Evolutionary conservation across 2,888 invertebrate species (phyloP).

Genomic region (Dichetophora obliterata): DNA sequence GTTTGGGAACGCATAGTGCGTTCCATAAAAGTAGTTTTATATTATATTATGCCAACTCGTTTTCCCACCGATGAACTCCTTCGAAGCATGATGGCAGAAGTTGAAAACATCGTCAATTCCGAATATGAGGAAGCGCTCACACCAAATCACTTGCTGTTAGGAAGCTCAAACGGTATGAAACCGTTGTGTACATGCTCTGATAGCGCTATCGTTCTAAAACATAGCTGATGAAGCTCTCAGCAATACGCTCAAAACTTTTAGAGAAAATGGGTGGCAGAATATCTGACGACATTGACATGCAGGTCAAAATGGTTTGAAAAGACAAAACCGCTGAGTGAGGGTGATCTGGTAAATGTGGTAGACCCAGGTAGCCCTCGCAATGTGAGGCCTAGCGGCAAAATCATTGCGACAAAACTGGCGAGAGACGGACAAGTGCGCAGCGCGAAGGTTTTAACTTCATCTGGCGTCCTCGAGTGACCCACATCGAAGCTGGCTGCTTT

Average conservation of each 20-base stretch:
- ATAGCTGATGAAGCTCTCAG: conserved; percentile 44
- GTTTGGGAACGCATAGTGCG: conserved; percentile 46
- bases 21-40: conserved; percentile 46
- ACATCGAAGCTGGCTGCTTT: no score
- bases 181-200: conserved; percentile 40
- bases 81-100: conserved; percentile 33
- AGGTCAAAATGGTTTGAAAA: conserved; percentile 39
- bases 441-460: no score
- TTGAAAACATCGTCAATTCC: conserved; percentile 50
- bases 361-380: no score
- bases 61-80: conserved; percentile 49
- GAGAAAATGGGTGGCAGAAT: conserved; percentile 43
- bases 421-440: no score
- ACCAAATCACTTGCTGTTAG: conserved; percentile 53
- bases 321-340: not conserved
- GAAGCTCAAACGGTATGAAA: conserved; percentile 45
- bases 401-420: no score
- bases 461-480: no score
- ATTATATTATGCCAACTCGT: conserved; percentile 40
- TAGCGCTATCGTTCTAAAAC: conserved; percentile 35
- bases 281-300: conserved; percentile 33
- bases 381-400: no score
- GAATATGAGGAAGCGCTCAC: conserved; percentile 50
- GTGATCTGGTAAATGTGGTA: no score
- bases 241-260: conserved; percentile 46